phyloP scores from a whole-genome alignment of 2,797 vertebrate genomes.

The Ciconia nigra region DNA sequence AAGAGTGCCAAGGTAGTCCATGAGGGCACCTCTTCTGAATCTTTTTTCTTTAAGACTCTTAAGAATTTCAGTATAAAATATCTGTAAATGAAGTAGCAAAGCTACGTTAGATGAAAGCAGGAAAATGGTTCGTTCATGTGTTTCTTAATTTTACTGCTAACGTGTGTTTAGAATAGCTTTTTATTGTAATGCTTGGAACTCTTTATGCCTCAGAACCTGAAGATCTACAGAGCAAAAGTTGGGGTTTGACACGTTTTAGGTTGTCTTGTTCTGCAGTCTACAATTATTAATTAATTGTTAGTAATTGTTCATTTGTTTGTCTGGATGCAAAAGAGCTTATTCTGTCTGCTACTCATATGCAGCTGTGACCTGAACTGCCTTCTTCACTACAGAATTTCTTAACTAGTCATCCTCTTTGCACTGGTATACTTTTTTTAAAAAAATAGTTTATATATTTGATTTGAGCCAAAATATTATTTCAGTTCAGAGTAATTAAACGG shows the following conservation, averaged over 20 bases:
- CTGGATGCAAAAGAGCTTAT: not conserved
- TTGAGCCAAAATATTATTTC: not conserved
- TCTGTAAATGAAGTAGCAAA: not conserved
- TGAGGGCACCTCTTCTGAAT: not conserved
- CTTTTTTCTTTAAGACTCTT: not conserved
- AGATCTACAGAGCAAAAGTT: not conserved
- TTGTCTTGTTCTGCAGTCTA: not conserved
- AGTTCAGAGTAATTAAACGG: not conserved
- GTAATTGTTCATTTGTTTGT: not conserved
- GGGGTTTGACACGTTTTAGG: not conserved
- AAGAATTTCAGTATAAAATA: not conserved
- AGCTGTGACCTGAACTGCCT: not conserved
- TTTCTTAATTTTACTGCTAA: not conserved
- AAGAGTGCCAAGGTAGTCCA: not conserved
- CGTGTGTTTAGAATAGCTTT: not conserved
- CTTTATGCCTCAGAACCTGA: not conserved
- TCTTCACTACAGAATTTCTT: not conserved
- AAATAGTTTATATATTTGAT: not conserved
- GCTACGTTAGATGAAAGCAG: not conserved
- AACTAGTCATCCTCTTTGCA: not conserved
- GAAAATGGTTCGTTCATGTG: not conserved
- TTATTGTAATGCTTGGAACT: not conserved
- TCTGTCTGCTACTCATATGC: not conserved
- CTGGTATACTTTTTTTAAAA: not conserved
- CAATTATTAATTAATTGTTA: not conserved